These are phyloP conservation scores for Drosophila tripunctata DNA, from an alignment of 2,888 invertebrate species.

Conservation along the genomic window DNA sequence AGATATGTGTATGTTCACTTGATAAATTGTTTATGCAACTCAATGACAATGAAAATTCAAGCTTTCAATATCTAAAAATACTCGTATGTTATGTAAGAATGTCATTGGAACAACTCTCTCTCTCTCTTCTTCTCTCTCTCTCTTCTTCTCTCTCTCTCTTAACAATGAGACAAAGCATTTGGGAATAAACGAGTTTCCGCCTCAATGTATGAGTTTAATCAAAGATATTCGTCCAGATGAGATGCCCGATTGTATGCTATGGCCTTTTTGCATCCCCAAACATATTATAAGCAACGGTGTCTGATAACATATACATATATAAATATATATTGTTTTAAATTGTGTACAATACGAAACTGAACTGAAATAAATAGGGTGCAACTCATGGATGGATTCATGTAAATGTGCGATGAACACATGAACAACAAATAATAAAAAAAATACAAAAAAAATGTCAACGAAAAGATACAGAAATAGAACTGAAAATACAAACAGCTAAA, in stretches of 20 bases:
- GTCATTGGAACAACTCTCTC: slow-evolving; percentile 14
- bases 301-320: background rate
- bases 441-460: background rate
- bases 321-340: slow-evolving; percentile 2
- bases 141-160: background rate
- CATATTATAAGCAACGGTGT: background rate
- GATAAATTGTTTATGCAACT: slow-evolving; percentile 56
- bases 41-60: slow-evolving; percentile 41
- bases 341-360: slow-evolving; percentile 26
- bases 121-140: background rate
- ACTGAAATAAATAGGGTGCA: slow-evolving; percentile 45
- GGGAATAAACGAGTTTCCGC: slow-evolving; percentile 7
- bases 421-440: slow-evolving; percentile 16
- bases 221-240: slow-evolving; percentile 5
- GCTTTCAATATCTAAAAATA: slow-evolving; percentile 6
- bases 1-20: slow-evolving; percentile 21
- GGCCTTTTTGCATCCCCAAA: background rate
- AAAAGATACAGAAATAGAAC: background rate
- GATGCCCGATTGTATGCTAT: slow-evolving; percentile 4
- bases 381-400: slow-evolving; percentile 35
- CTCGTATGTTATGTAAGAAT: slow-evolving; percentile 6
- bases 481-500: slow-evolving; percentile 17
- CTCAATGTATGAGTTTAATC: slow-evolving; percentile 4
- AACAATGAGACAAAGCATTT: slow-evolving; percentile 7
- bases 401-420: slow-evolving; percentile 49